These are phyloP conservation scores for Marmota monax DNA, from an alignment of 2,113 vertebrate genomes.

Conservation along the genomic window DNA sequence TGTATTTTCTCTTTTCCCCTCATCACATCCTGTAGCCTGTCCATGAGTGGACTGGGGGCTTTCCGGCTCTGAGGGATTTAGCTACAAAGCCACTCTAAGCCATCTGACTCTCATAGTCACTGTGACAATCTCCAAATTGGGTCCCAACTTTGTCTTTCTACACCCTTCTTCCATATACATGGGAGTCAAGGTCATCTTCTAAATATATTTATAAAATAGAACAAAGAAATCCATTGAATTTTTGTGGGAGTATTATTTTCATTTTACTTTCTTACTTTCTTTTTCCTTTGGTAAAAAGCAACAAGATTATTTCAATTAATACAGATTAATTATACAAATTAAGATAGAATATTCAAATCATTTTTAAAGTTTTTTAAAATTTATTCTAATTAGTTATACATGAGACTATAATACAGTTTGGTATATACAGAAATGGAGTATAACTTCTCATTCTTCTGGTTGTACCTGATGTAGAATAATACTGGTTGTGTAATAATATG, in stretches of 20 bases:
- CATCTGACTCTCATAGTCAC: neutral
- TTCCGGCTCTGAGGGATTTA: no score
- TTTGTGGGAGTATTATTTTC: neutral
- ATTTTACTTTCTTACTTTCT: neutral
- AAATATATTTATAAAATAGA: neutral
- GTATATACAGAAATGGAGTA: no score
- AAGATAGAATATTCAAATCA: neutral
- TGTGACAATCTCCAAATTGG: neutral
- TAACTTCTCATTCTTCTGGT: no score
- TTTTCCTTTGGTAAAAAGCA: neutral
- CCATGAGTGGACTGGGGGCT: no score
- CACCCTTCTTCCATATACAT: neutral
- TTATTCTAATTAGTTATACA: no score
- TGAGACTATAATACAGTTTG: no score
- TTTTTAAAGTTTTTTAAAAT: neutral
- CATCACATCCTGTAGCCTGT: fast-evolving
- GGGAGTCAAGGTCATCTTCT: neutral
- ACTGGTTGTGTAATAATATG: no score
- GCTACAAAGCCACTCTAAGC: fast-evolving
- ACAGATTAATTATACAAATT: neutral
- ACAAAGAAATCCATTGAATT: neutral
- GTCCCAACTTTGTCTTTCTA: neutral
- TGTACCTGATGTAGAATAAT: no score
- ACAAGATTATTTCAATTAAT: neutral
- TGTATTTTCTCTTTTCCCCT: neutral